These are phyloP conservation scores for Zaprionus ghesquierei DNA, from an alignment of 1,140 invertebrate species.

Conservation along the genomic window DNA sequence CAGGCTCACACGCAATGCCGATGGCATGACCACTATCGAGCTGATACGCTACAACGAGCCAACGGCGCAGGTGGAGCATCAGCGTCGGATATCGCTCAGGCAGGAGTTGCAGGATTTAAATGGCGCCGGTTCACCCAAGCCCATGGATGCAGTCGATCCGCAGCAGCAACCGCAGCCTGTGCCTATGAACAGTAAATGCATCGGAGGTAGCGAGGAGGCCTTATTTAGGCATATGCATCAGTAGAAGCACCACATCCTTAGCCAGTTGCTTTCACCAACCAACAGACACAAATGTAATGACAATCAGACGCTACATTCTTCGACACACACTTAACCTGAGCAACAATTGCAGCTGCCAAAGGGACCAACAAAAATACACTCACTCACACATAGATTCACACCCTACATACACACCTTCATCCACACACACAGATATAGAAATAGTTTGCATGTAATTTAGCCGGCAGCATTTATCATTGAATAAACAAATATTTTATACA, in stretches of 20 bases:
- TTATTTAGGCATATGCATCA: conserved; percentile 63
- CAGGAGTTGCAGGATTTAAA: conserved; percentile 35
- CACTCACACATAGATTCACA: conserved; percentile 24
- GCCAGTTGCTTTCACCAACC: not conserved
- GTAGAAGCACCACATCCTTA: conserved; percentile 19
- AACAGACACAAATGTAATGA: conserved; percentile 25
- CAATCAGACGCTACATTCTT: conserved; percentile 27
- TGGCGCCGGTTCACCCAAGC: conserved; percentile 47
- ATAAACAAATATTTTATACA: conserved; percentile 42
- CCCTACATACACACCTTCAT: conserved; percentile 9
- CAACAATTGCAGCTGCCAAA: conserved; percentile 45
- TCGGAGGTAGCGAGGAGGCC: conserved; percentile 53
- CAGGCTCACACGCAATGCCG: conserved; percentile 81
- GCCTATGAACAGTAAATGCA: conserved; percentile 76
- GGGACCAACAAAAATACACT: conserved; percentile 60
- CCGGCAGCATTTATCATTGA: conserved; percentile 17
- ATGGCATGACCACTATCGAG: conserved; percentile 82
- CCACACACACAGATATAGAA: conserved; percentile 6
- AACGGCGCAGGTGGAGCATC: conserved; percentile 21
- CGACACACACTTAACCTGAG: conserved; percentile 66
- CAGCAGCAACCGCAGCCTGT: conserved; percentile 45
- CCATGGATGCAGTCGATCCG: conserved; percentile 57
- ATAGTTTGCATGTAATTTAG: not conserved
- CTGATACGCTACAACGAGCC: conserved; percentile 77
- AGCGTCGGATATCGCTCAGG: conserved; percentile 45